These are phyloP conservation scores for Perdita meconis DNA, from an alignment of 2,888 invertebrate species.

Conservation along the genomic window DNA sequence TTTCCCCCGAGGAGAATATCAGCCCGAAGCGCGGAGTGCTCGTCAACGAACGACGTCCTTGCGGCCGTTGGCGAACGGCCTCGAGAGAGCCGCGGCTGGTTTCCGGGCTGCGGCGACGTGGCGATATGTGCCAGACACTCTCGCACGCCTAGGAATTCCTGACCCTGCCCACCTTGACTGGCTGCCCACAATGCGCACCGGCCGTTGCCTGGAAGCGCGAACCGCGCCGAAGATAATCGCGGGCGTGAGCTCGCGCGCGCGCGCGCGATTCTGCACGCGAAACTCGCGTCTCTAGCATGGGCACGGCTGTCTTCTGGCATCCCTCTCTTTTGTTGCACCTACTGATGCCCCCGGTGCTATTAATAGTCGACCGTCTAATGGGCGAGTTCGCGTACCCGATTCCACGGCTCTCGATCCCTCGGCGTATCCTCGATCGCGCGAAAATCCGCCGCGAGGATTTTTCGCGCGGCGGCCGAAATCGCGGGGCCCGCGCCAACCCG, in stretches of 20 bases:
- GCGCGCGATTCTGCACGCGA: constrained; percentile 57
- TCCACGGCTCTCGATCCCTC: constrained; percentile 1
- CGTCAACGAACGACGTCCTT: constrained; percentile 73
- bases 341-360: constrained; percentile 64
- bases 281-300: constrained; percentile 62
- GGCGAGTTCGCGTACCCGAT: constrained; percentile 37
- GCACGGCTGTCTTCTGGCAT: constrained; percentile 72
- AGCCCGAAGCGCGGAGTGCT: constrained; percentile 51
- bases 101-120: constrained; percentile 73
- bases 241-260: constrained; percentile 64
- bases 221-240: constrained; percentile 70
- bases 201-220: constrained; percentile 62
- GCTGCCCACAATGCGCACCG: constrained; percentile 64
- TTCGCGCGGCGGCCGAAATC: constrained; percentile 21
- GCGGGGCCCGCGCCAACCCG: constrained; percentile 15
- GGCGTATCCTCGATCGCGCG: background rate
- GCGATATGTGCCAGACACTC: constrained; percentile 76
- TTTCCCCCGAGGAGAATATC: background rate
- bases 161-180: constrained; percentile 79
- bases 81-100: constrained; percentile 75
- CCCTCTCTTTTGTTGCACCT: constrained; percentile 75
- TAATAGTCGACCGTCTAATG: constrained; percentile 66
- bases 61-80: constrained; percentile 78
- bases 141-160: constrained; percentile 79
- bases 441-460: background rate